Conservation (phyloP, 37 sponge, comb jelly and placozoan species). For the Tethya wilhelma region DNA sequence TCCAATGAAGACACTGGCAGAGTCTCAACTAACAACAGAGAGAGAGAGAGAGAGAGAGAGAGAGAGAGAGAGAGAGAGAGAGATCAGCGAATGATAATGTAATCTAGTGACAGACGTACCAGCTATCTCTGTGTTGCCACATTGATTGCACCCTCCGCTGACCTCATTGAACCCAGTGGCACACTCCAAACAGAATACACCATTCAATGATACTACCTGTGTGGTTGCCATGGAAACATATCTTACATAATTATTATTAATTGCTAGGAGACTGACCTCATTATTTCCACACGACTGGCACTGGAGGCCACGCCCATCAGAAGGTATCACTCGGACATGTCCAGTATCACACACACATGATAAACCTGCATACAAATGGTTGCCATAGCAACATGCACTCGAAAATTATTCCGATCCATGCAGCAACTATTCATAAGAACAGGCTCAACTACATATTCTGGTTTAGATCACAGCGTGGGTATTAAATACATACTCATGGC, state of each 20-base stretch:
- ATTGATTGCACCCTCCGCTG: background rate
- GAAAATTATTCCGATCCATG: background rate
- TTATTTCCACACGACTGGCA: background rate
- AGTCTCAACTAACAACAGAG: background rate
- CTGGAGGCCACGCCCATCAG: background rate
- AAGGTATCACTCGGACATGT: background rate
- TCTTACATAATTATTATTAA: too few species aligned
- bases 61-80: background rate
- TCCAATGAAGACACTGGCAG: background rate
- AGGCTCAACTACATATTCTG: too few species aligned
- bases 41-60: background rate
- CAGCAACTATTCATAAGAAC: background rate
- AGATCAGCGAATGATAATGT: background rate
- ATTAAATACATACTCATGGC: too few species aligned
- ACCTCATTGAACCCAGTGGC: background rate
- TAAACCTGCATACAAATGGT: background rate
- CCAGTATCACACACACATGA: background rate
- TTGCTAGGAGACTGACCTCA: background rate
- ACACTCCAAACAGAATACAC: conserved; percentile 50
- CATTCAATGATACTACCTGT: conserved; percentile 39
- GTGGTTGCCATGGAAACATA: too few species aligned
- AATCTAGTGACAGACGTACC: background rate
- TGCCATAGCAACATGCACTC: background rate
- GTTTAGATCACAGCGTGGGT: too few species aligned
- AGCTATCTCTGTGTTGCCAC: background rate